Conservation (phyloP, 2,113 vertebrate species). For the Pituophis catenifer region DNA sequence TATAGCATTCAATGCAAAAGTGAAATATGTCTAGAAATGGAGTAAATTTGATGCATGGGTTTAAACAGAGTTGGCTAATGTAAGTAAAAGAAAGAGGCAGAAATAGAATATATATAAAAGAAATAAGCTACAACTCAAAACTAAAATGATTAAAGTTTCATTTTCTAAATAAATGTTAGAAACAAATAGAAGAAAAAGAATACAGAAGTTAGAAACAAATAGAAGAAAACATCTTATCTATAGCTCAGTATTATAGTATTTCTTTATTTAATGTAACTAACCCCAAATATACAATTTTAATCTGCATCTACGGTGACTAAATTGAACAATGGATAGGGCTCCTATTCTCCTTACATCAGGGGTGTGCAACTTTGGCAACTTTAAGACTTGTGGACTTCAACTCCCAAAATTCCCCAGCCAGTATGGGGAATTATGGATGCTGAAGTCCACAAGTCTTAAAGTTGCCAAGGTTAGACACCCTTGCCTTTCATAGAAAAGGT, state of each 20-base stretch:
- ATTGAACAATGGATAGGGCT: background rate
- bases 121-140: background rate
- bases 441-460: background rate
- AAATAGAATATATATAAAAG: background rate
- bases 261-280: background rate
- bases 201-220: background rate
- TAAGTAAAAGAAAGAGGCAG: background rate
- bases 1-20: slow-evolving; percentile 12
- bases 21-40: slow-evolving; percentile 31
- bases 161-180: background rate
- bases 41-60: background rate
- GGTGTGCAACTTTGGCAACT: background rate
- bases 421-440: background rate
- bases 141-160: background rate
- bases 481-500: background rate
- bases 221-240: background rate
- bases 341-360: background rate
- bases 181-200: background rate
- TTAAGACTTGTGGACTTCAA: background rate
- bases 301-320: background rate
- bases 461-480: background rate
- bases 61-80: background rate
- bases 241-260: background rate
- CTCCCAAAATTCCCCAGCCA: background rate
- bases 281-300: background rate